Percentiles rank a stretch among this genome's conserved stretches.
Evolutionary conservation across 2,888 invertebrate genomes (phyloP).

Genomic region (Choristoneura rosaceana): DNA sequence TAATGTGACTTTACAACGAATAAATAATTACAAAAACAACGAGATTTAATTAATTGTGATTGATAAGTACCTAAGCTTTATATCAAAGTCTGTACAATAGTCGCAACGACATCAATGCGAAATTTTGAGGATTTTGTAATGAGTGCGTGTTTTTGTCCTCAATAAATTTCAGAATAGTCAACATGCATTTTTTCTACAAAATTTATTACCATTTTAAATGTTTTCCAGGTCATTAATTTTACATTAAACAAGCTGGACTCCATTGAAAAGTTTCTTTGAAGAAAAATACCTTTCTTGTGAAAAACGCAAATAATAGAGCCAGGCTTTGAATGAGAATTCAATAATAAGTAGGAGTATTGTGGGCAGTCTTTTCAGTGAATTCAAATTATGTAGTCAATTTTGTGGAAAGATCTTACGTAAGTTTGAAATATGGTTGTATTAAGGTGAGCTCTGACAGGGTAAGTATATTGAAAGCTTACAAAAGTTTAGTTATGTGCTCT

Average conservation of each 20-base stretch:
- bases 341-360: conserved; percentile 35
- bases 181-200: not conserved
- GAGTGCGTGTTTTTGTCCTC: not conserved
- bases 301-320: conserved; percentile 36
- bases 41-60: too few species aligned
- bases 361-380: conserved; percentile 15
- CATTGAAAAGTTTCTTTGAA: conserved; percentile 35
- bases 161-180: not conserved
- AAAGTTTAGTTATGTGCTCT: not conserved
- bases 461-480: not conserved
- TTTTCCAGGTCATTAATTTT: conserved; percentile 38
- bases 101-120: too few species aligned
- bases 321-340: conserved; percentile 38
- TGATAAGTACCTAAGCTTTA: too few species aligned
- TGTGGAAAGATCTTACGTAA: conserved; percentile 1
- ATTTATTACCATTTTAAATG: not conserved
- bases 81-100: too few species aligned
- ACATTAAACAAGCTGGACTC: conserved; percentile 26
- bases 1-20: too few species aligned
- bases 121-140: too few species aligned
- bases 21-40: too few species aligned
- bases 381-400: conserved; percentile 17
- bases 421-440: not conserved
- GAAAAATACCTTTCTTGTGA: conserved; percentile 35
- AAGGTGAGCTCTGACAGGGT: not conserved